Percentiles rank a stretch among this genome's conserved stretches.
These are phyloP conservation scores for Tinea trinotella DNA, from an alignment of 2,888 invertebrate genomes.

Conservation along the genomic window DNA sequence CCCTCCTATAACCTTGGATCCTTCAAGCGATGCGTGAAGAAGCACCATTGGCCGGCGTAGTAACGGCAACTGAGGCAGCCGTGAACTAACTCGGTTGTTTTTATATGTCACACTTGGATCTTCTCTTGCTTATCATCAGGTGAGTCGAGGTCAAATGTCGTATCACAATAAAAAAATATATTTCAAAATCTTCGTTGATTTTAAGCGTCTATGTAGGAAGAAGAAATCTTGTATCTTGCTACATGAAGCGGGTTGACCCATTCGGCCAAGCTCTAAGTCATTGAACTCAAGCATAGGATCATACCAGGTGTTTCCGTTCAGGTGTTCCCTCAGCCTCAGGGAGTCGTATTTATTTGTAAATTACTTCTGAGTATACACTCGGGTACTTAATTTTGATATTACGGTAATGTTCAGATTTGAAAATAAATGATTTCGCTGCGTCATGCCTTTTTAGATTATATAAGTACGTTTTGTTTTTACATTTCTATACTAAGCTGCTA, in stretches of 20 bases:
- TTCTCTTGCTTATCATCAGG: too few relatives aligned
- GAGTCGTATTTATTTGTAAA: constrained; percentile 5
- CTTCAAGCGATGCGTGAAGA: too few relatives aligned
- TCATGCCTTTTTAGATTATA: not conserved
- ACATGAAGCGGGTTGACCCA: constrained; percentile 1
- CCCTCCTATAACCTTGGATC: too few relatives aligned
- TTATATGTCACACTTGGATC: too few relatives aligned
- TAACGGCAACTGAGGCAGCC: too few relatives aligned
- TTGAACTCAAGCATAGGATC: constrained; percentile 1
- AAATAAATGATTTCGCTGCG: not conserved
- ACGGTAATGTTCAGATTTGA: constrained; percentile 9
- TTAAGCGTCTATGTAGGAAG: not conserved
- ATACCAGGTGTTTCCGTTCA: constrained; percentile 15
- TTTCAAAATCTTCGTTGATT: not conserved
- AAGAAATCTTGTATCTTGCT: not conserved
- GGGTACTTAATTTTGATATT: constrained; percentile 12
- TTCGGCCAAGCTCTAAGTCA: constrained; percentile 9
- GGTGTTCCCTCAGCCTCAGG: constrained; percentile 10
- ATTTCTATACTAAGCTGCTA: too few relatives aligned
- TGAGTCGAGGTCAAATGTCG: too few relatives aligned
- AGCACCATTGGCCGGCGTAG: too few relatives aligned
- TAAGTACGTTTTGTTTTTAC: too few relatives aligned
- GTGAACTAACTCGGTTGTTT: too few relatives aligned
- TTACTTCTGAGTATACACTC: constrained; percentile 8
- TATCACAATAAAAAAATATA: too few relatives aligned